Conservation (phyloP, 1,140 invertebrate species). For the Artemia franciscana region DNA sequence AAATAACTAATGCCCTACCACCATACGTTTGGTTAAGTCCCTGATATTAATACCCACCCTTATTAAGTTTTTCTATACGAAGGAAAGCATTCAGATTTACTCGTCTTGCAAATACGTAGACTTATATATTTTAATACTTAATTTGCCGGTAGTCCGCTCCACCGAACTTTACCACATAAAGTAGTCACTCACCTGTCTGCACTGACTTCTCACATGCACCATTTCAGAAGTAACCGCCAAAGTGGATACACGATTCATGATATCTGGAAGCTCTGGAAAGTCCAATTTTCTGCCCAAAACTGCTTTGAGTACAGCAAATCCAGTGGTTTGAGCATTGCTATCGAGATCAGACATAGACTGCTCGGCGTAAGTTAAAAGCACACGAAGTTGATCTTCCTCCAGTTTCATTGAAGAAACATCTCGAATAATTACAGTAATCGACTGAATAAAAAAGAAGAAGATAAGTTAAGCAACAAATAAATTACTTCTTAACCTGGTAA, state of each 20-base stretch:
- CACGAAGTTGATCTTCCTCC: constrained; percentile 46
- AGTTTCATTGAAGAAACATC: constrained; percentile 46
- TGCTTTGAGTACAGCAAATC: constrained; percentile 61
- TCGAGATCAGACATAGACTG: constrained; percentile 42
- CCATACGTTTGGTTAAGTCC: too few relatives aligned
- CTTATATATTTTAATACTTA: too few relatives aligned
- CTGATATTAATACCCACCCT: too few relatives aligned
- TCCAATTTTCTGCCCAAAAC: constrained; percentile 56
- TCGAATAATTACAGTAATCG: constrained; percentile 50
- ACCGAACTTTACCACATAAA: too few relatives aligned
- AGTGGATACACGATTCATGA: constrained; percentile 57
- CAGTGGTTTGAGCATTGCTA: constrained; percentile 43
- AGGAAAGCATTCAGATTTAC: too few relatives aligned
- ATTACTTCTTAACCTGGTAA: too few relatives aligned
- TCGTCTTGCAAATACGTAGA: too few relatives aligned
- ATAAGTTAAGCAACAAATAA: too few relatives aligned
- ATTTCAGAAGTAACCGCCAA: constrained; percentile 56
- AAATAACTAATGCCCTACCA: too few relatives aligned
- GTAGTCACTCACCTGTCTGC: constrained; percentile 16
- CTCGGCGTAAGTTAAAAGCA: constrained; percentile 48
- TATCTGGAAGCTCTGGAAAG: constrained; percentile 39
- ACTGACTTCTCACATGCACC: constrained; percentile 39
- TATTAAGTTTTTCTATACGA: too few relatives aligned
- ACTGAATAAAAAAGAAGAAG: constrained; percentile 23
- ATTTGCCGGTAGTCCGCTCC: too few relatives aligned